Conservation (phyloP, 2,797 vertebrate genomes). For the Microcaecilia unicolor region DNA sequence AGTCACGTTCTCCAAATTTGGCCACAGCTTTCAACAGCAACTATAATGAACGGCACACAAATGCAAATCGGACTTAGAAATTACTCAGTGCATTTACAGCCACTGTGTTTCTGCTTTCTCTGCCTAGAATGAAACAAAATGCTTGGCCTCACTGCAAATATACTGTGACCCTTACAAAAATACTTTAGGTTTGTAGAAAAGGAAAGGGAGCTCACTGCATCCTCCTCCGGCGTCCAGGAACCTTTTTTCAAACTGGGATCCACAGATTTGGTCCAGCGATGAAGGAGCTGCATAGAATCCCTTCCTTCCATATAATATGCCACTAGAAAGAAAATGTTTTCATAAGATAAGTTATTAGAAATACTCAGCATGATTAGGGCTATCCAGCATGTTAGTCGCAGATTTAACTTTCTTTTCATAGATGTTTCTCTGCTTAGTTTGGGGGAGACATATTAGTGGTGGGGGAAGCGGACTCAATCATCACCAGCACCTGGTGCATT, state of each 20-base stretch:
- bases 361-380: no score
- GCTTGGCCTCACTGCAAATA: no score
- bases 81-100: not conserved
- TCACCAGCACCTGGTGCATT: no score
- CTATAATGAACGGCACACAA: conserved; percentile 31
- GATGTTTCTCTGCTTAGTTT: no score
- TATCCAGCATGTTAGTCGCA: no score
- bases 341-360: no score
- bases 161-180: no score
- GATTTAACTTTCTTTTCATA: no score
- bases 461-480: no score
- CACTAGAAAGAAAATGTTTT: conserved; percentile 54
- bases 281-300: conserved; percentile 71
- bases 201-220: conserved; percentile 44
- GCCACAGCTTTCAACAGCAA: conserved; percentile 68
- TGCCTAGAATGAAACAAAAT: not conserved
- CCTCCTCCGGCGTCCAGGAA: conserved; percentile 72
- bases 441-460: no score
- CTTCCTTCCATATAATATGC: conserved; percentile 90
- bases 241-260: conserved; percentile 79
- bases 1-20: conserved; percentile 62
- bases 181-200: not conserved
- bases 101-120: not conserved
- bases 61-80: accelerated
- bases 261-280: conserved; percentile 79